Evolutionary conservation across 2,113 vertebrate species (phyloP).

Genomic region (Notarius quadriscutis): DNA sequence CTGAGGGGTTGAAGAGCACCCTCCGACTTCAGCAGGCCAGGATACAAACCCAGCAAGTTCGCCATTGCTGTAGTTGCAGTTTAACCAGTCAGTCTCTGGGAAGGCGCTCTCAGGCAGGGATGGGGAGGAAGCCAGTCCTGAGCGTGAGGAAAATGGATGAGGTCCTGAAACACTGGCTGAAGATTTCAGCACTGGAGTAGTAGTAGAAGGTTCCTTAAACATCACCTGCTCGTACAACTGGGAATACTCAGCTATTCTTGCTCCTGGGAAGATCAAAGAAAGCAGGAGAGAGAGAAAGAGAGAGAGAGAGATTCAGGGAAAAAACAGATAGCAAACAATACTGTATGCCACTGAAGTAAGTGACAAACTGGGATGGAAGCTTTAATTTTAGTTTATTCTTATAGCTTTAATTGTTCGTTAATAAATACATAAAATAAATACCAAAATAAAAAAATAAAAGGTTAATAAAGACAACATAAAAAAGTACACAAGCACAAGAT

Average conservation of each 20-base stretch:
- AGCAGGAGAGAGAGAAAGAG: constrained; percentile 2
- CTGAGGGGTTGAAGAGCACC: constrained; percentile 60
- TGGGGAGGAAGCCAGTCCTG: constrained; percentile 63
- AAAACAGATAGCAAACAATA: neutral
- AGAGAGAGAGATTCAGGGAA: constrained; percentile 23
- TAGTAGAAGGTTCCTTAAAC: constrained; percentile 74
- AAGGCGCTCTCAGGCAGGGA: constrained; percentile 66
- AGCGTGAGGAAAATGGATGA: constrained; percentile 60
- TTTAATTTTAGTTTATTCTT: neutral
- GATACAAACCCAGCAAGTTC: constrained; percentile 83
- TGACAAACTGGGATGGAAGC: neutral
- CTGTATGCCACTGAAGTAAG: neutral
- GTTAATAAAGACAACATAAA: neutral
- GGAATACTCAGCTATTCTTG: constrained; percentile 96
- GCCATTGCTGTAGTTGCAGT: constrained; percentile 89
- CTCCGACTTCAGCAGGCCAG: constrained; percentile 65
- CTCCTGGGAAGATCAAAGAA: constrained; percentile 74
- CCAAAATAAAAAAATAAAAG: neutral
- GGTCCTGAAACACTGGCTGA: constrained; percentile 66
- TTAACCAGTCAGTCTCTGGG: constrained; percentile 84
- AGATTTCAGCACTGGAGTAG: constrained; percentile 59
- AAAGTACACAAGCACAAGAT: neutral
- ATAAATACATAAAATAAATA: neutral
- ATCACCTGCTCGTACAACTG: constrained; percentile 95
- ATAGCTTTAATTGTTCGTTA: neutral